Evolutionary conservation across 2,797 vertebrate genomes (phyloP).

Genomic region (Lophotriccus pileatus): DNA sequence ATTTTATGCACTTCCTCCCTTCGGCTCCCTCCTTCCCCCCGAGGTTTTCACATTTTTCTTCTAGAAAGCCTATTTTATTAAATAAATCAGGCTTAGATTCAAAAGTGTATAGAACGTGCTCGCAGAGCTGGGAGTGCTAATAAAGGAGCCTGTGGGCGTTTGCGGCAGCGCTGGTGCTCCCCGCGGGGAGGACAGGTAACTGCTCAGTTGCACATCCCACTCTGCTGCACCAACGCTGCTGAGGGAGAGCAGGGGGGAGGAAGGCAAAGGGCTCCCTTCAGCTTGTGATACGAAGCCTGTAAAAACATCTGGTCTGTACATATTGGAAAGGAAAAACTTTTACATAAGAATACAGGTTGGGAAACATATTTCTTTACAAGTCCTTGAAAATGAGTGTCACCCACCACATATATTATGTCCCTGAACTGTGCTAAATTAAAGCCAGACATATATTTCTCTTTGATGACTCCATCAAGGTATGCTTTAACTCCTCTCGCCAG

Average conservation of each 20-base stretch:
- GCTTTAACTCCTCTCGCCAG: neutral
- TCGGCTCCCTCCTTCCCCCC: neutral
- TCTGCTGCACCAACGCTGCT: fast-evolving
- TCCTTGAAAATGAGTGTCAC: neutral
- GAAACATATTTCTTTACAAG: neutral
- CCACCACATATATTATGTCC: neutral
- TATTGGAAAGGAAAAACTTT: neutral
- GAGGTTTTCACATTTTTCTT: neutral
- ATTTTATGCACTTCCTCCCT: neutral
- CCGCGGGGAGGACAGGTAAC: fast-evolving
- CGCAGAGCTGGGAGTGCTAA: neutral
- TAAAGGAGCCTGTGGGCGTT: neutral
- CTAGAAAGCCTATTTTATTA: neutral
- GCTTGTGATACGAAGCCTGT: neutral
- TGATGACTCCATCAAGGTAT: slow-evolving; percentile 23
- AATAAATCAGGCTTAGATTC: neutral
- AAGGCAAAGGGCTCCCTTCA: neutral
- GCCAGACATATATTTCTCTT: neutral
- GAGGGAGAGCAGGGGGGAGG: neutral
- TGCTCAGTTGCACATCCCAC: neutral
- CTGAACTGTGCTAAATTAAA: neutral
- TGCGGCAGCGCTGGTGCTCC: fast-evolving
- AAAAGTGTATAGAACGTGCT: neutral
- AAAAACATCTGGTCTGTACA: neutral
- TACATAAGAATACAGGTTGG: neutral